Evolutionary conservation across 2,888 invertebrate species (phyloP).

Genomic region (Myopa testacea): DNA sequence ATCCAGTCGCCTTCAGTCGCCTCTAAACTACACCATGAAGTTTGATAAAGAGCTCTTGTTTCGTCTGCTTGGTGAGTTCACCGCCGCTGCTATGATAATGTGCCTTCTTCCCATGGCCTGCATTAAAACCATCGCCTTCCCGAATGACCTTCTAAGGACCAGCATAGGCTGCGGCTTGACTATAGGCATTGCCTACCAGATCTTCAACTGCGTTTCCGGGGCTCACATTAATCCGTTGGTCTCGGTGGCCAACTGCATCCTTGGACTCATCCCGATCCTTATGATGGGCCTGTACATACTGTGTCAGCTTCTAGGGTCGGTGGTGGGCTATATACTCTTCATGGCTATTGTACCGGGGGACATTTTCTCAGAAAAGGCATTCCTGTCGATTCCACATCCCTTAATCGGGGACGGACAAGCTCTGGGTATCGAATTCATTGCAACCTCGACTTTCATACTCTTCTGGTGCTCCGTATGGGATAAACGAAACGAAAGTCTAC

Average conservation of each 20-base stretch:
- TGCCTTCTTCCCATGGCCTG: constrained; percentile 39
- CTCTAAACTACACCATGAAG: not conserved
- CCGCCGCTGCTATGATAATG: constrained; percentile 37
- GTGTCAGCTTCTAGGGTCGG: constrained; percentile 36
- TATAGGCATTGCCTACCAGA: constrained; percentile 37
- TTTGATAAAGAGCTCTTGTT: not conserved
- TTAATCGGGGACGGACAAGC: not conserved
- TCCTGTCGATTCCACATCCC: not conserved
- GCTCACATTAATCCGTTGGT: constrained; percentile 43
- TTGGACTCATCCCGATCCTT: constrained; percentile 24
- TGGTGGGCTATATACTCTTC: constrained; percentile 37
- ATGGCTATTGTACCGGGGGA: constrained; percentile 20
- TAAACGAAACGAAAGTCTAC: constrained; percentile 16
- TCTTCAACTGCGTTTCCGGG: constrained; percentile 42
- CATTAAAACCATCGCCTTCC: constrained; percentile 2
- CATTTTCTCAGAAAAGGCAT: not conserved
- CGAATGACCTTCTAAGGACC: constrained; percentile 22
- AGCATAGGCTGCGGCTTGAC: constrained; percentile 38
- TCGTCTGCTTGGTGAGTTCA: constrained; percentile 40
- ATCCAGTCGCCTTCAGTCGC: not conserved
- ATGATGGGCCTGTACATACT: constrained; percentile 30
- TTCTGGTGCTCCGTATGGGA: constrained; percentile 41
- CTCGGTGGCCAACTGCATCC: constrained; percentile 33
- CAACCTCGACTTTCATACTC: constrained; percentile 29
- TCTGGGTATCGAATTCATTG: constrained; percentile 14